Percentiles rank a stretch among this genome's conserved stretches.
phyloP scores from a whole-genome alignment of 2,888 invertebrate species.

The Nesidiocoris tenuis region DNA sequence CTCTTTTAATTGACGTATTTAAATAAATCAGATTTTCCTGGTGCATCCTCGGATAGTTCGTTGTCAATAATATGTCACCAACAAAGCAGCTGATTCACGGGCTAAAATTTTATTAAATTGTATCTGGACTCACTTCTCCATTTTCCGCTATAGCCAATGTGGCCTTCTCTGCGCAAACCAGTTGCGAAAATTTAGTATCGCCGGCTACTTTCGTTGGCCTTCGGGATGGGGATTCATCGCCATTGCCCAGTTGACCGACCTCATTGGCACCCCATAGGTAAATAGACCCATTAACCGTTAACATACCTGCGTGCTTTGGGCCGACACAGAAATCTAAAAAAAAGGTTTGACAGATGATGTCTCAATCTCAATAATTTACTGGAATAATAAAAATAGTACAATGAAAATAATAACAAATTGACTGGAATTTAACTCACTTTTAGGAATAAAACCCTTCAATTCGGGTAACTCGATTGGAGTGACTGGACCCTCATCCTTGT shows the following conservation, averaged over 20 bases:
- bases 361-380: too few species aligned
- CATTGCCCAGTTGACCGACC: slow-evolving; percentile 26
- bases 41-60: too few species aligned
- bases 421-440: not conserved
- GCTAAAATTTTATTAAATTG: too few species aligned
- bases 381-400: not conserved
- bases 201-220: slow-evolving; percentile 14
- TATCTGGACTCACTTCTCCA: slow-evolving; percentile 32
- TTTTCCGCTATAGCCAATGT: not conserved
- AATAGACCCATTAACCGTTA: slow-evolving; percentile 9
- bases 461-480: slow-evolving; percentile 20
- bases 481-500: not conserved
- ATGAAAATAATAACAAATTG: not conserved
- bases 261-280: slow-evolving; percentile 27
- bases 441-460: not conserved
- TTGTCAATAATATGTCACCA: too few species aligned
- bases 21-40: too few species aligned
- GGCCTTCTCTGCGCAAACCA: slow-evolving; percentile 10
- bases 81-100: too few species aligned
- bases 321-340: slow-evolving; percentile 14
- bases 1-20: too few species aligned
- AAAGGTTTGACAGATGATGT: too few species aligned
- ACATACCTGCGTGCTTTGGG: slow-evolving; percentile 14
- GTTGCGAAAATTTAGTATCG: slow-evolving; percentile 2
- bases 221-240: slow-evolving; percentile 8